phyloP scores from a whole-genome alignment of 2,797 vertebrate genomes.

The Ficedula albicollis region DNA sequence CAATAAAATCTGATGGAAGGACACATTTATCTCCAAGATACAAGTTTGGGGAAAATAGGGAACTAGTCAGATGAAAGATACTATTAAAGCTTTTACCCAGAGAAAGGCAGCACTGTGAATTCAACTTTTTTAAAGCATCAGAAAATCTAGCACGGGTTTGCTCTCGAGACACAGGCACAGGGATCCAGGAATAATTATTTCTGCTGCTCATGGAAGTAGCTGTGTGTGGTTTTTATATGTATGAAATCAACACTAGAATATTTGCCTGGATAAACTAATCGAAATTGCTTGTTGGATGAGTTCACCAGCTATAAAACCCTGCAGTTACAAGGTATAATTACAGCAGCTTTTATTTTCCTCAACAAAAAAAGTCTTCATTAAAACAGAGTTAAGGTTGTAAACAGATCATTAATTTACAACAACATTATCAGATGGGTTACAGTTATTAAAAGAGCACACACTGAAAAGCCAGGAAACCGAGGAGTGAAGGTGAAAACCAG shows the following conservation, averaged over 20 bases:
- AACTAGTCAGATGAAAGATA: conserved; percentile 20
- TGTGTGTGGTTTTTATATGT: background rate
- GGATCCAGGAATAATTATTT: conserved; percentile 30
- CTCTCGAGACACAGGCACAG: background rate
- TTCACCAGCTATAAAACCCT: conserved; percentile 64
- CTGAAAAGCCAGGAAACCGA: background rate
- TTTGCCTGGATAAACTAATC: conserved; percentile 71
- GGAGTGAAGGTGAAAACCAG: conserved; percentile 15
- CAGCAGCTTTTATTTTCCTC: conserved; percentile 67
- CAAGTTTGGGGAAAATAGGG: conserved; percentile 12
- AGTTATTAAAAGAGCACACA: conserved; percentile 64
- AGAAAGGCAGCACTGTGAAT: conserved; percentile 3
- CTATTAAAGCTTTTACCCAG: background rate
- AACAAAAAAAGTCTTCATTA: conserved; percentile 62
- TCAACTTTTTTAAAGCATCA: background rate
- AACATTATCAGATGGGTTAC: conserved; percentile 70
- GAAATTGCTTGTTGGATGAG: conserved; percentile 69
- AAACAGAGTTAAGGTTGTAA: conserved; percentile 68
- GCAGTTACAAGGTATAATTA: conserved; percentile 67
- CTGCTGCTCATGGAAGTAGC: conserved; percentile 12
- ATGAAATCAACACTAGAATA: conserved; percentile 62
- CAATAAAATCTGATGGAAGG: conserved; percentile 34
- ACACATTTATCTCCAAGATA: conserved; percentile 30
- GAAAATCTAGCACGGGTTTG: background rate
- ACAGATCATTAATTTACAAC: conserved; percentile 74